Percentiles rank a stretch among this genome's conserved stretches.
Conservation (phyloP, 1,140 invertebrate species). For the Diabrotica virgifera region DNA sequence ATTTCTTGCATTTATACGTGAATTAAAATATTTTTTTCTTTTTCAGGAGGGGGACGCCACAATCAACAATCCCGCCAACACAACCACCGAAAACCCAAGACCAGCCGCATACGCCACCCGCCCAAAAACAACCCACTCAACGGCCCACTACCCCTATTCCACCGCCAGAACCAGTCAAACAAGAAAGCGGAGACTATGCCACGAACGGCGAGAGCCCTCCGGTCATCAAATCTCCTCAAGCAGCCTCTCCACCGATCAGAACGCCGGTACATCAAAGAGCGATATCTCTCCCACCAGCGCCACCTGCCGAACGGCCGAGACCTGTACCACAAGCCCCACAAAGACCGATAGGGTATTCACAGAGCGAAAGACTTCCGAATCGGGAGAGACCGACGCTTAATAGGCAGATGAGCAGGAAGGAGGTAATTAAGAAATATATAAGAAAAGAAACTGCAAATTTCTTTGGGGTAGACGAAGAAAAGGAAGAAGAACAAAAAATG, state of each 20-base stretch:
- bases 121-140: slow-evolving; percentile 15
- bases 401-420: slow-evolving; percentile 48
- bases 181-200: slow-evolving; percentile 8
- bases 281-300: slow-evolving; percentile 48
- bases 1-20: not conserved
- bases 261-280: slow-evolving; percentile 33
- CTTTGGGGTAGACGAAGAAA: slow-evolving; percentile 73
- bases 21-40: slow-evolving; percentile 1
- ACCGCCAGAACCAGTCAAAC: slow-evolving; percentile 12
- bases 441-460: slow-evolving; percentile 74
- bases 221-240: slow-evolving; percentile 11
- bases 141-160: slow-evolving; percentile 12
- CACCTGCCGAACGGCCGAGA: slow-evolving; percentile 44
- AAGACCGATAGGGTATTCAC: slow-evolving; percentile 39
- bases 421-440: slow-evolving; percentile 60
- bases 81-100: slow-evolving; percentile 19
- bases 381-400: slow-evolving; percentile 43
- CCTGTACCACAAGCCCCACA: slow-evolving; percentile 45
- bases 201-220: slow-evolving; percentile 6
- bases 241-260: slow-evolving; percentile 25
- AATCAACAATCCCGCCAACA: slow-evolving; percentile 1
- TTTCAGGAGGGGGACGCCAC: slow-evolving; percentile 16
- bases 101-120: slow-evolving; percentile 10
- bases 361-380: slow-evolving; percentile 43
- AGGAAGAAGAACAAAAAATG: slow-evolving; percentile 65